phyloP scores from a whole-genome alignment of 2,113 vertebrate genomes.

The Brachyhypopomus occidentalis region DNA sequence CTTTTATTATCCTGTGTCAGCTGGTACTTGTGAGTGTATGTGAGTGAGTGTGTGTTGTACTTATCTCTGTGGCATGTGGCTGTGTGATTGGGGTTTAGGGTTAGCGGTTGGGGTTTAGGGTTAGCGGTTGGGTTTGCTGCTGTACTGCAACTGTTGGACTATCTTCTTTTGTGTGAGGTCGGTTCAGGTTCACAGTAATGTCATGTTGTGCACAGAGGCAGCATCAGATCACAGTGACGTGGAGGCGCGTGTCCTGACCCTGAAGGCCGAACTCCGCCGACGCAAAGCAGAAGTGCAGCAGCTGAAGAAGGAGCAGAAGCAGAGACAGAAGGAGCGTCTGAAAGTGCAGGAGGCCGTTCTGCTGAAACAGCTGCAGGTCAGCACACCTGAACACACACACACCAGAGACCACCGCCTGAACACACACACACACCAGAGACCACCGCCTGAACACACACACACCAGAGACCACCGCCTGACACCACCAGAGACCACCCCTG shows the following conservation, averaged over 20 bases:
- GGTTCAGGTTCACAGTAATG: not conserved
- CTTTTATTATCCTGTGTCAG: too few species aligned
- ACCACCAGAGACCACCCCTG: too few species aligned
- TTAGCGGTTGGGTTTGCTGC: not conserved
- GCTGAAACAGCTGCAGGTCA: conserved; percentile 91
- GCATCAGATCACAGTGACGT: conserved; percentile 95
- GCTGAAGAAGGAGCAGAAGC: conserved; percentile 93
- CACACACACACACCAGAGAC: too few species aligned
- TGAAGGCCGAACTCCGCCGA: conserved; percentile 89
- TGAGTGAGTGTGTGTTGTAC: too few species aligned
- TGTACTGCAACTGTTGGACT: not conserved
- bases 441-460: not conserved
- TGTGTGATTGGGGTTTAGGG: too few species aligned
- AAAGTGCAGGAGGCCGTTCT: conserved; percentile 94
- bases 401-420: not conserved
- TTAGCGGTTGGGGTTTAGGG: too few species aligned
- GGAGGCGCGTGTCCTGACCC: conserved; percentile 87
- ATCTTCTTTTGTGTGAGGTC: conserved; percentile 3
- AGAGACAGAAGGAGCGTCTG: conserved; percentile 89
- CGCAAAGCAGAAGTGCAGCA: conserved; percentile 90
- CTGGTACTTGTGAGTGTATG: too few species aligned
- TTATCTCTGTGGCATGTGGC: too few species aligned
- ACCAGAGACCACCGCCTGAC: too few species aligned
- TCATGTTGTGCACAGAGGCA: conserved; percentile 75
- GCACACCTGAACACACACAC: not conserved